Conservation (phyloP, 2,888 invertebrate species). For the Entomobrya multifasciata region DNA sequence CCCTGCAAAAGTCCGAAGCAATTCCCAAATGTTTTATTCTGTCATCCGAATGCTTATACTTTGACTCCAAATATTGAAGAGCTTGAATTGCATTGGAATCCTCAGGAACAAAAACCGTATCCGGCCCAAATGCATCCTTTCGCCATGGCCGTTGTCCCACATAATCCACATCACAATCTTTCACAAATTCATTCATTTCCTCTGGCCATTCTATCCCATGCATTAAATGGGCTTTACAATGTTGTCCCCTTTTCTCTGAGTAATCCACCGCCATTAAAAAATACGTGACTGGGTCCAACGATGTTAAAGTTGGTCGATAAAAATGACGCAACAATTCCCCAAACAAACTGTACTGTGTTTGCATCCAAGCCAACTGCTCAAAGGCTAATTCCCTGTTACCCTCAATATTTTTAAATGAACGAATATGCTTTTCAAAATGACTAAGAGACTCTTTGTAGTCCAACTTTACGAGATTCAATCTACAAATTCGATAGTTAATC, state of each 20-base stretch:
- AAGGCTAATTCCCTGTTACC: constrained; percentile 93
- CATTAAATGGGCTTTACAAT: constrained; percentile 13
- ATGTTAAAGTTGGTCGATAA: constrained; percentile 58
- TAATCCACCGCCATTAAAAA: constrained; percentile 75
- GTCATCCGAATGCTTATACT: constrained; percentile 68
- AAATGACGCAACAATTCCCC: constrained; percentile 76
- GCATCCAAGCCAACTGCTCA: constrained; percentile 98
- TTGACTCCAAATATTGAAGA: constrained; percentile 73
- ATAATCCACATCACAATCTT: constrained; percentile 69
- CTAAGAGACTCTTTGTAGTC: constrained; percentile 96
- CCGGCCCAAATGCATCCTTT: constrained; percentile 69
- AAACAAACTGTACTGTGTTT: constrained; percentile 87
- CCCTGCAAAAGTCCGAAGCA: constrained; percentile 79
- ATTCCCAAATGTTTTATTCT: constrained; percentile 77
- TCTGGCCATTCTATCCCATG: constrained; percentile 64
- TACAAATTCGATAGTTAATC: constrained; percentile 97
- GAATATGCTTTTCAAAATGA: constrained; percentile 95
- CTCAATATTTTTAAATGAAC: constrained; percentile 89
- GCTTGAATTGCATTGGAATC: constrained; percentile 66
- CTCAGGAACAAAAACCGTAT: constrained; percentile 69
- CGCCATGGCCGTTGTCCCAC: constrained; percentile 79
- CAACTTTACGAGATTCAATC: constrained; percentile 92
- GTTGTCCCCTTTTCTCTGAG: constrained; percentile 70
- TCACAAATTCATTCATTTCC: constrained; percentile 70
- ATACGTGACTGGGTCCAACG: constrained; percentile 77